Conservation (phyloP, 2,113 vertebrate genomes). For the Sinocyclocheilus rhinocerous region DNA sequence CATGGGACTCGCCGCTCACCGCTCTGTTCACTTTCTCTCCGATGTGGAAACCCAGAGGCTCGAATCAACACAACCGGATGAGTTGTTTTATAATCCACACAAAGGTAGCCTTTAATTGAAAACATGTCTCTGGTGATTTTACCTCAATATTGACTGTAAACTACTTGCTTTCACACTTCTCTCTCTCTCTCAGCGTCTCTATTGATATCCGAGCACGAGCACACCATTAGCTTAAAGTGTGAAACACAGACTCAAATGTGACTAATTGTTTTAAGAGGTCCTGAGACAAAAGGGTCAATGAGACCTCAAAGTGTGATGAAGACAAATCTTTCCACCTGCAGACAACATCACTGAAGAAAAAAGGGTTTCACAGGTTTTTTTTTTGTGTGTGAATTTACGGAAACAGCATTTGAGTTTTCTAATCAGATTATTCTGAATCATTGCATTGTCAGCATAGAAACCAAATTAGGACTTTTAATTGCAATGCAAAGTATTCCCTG, state of each 20-base stretch:
- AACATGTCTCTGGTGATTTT: slow-evolving; percentile 31
- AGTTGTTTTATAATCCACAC: slow-evolving; percentile 37
- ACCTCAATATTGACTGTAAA: slow-evolving; percentile 26
- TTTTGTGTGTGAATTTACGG: neutral
- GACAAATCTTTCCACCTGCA: slow-evolving; percentile 12
- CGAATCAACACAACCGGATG: slow-evolving; percentile 27
- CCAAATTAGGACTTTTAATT: slow-evolving; percentile 49
- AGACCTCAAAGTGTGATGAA: slow-evolving; percentile 17
- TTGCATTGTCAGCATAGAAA: slow-evolving; percentile 47
- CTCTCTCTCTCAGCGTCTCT: slow-evolving; percentile 30
- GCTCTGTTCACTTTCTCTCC: neutral
- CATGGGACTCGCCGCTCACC: neutral
- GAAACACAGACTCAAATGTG: slow-evolving; percentile 33
- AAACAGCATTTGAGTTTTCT: slow-evolving; percentile 16
- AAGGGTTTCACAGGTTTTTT: no score
- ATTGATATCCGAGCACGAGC: slow-evolving; percentile 17
- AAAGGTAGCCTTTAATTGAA: slow-evolving; percentile 49
- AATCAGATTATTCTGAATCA: slow-evolving; percentile 47
- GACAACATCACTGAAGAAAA: neutral
- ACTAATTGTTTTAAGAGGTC: slow-evolving; percentile 31
- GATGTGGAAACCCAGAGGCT: neutral
- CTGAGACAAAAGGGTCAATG: slow-evolving; percentile 23
- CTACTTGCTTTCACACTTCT: neutral
- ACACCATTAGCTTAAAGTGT: slow-evolving; percentile 33
- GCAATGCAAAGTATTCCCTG: slow-evolving; percentile 30